Percentiles rank a stretch among this genome's conserved stretches.
These are phyloP conservation scores for Carapus acus DNA, from an alignment of 2,797 vertebrate species.

Conservation along the genomic window DNA sequence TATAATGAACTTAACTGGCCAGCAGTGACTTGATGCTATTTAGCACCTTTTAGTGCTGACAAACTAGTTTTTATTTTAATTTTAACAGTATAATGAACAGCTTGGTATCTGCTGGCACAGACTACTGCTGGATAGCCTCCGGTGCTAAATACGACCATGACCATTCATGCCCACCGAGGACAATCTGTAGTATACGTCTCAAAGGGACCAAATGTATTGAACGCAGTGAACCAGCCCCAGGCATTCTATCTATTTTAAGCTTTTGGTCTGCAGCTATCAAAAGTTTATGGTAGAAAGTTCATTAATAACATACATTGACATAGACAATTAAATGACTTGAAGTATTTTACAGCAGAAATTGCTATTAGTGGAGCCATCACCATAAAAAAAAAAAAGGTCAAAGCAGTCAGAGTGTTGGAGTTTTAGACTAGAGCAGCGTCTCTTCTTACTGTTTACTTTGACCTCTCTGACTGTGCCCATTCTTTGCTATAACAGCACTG, in stretches of 20 bases:
- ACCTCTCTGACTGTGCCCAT: constrained; percentile 12
- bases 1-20: constrained; percentile 30
- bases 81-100: constrained; percentile 18
- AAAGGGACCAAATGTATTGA: constrained; percentile 50
- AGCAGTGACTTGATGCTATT: not conserved
- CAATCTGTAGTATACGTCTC: constrained; percentile 43
- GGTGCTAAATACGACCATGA: constrained; percentile 29
- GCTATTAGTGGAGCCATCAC: constrained; percentile 5
- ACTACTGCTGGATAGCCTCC: constrained; percentile 20
- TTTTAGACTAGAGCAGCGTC: not conserved
- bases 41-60: not conserved
- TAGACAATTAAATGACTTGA: constrained; percentile 5
- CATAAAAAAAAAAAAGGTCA: not conserved
- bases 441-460: constrained; percentile 5
- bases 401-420: not conserved
- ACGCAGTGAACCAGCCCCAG: constrained; percentile 22
- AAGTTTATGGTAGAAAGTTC: constrained; percentile 5
- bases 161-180: constrained; percentile 33
- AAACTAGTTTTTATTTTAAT: constrained; percentile 31
- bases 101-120: too few relatives aligned
- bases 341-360: not conserved
- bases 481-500: not conserved
- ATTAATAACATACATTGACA: constrained; percentile 5
- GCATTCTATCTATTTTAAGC: constrained; percentile 37
- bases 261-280: constrained; percentile 14